Evolutionary conservation across 2,888 invertebrate species (phyloP), one percentile per base, ranked within the genome.

Genomic region (Drosophila ustulata): DNA sequence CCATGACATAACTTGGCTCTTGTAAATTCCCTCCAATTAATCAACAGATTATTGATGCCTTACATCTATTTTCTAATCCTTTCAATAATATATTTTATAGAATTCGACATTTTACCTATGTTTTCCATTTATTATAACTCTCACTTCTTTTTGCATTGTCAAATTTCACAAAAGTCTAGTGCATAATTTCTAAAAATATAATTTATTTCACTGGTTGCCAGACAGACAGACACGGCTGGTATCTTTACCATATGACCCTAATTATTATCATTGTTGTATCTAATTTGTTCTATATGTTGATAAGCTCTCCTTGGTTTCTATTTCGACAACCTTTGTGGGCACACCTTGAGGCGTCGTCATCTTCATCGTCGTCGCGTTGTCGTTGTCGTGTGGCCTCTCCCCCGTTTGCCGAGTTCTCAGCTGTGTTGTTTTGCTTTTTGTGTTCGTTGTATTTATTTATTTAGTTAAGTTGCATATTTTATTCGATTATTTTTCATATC

Each of bases 381-480:
- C 34, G 25, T 26, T 5, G 32, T 52, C 8, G 18, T n/a, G 34
- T 63, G 57, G 62, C 70, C 70, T 64, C 75, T 69, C 50, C 52
- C 18, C 18, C 41, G 6, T 9, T 8, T 46, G 6, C 43, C 56
- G n/a, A 39, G 34, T 51, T 46, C 51, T 71, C 64, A 58, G 53
- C 8, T 9, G 26, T 26, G 34, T 45, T 32, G 34, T 41, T 47
- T 66, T 4, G 43, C 32, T 47, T 66, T 61, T 66, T 61, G 34
- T 26, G 34, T 52, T 55, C 25, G 26, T 52, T 34, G 55, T 83
- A 64, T 86, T 78, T 73, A 78, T 80, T 75, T 82, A 75, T 77
- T 72, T 78, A 64, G 67, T 75, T 77, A 39, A 74, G 67, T 66
- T 79, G 82, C 66, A 82, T 88, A 70, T 81, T 68, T 84, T 70